Evolutionary conservation across 2,888 invertebrate genomes (phyloP).

Genomic region (Dryobotodes eremita): DNA sequence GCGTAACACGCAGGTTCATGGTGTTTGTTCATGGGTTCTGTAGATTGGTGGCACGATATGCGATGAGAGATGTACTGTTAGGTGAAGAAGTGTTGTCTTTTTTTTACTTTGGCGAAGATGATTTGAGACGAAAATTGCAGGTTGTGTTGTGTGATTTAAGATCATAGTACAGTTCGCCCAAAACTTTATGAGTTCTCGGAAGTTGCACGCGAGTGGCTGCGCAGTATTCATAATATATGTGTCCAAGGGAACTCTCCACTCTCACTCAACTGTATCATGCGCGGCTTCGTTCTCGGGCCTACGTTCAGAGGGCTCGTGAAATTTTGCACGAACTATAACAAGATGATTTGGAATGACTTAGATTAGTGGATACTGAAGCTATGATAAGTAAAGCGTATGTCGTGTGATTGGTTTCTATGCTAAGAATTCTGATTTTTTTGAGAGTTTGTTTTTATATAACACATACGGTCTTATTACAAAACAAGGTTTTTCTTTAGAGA

Average conservation of each 20-base stretch:
- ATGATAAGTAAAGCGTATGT: background rate
- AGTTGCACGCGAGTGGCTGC: too few relatives aligned
- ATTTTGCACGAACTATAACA: too few relatives aligned
- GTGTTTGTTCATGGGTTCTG: background rate
- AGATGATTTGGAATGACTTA: background rate
- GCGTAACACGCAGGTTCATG: slow-evolving; percentile 9
- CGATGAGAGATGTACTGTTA: slow-evolving; percentile 17
- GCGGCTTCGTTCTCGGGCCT: too few relatives aligned
- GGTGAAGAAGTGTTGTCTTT: background rate
- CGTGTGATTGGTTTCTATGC: background rate
- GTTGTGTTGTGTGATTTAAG: background rate
- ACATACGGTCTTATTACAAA: too few relatives aligned
- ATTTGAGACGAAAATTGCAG: background rate
- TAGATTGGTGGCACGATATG: background rate
- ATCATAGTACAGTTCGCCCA: background rate
- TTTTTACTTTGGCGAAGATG: background rate
- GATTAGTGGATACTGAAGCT: background rate
- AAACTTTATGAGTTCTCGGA: too few relatives aligned
- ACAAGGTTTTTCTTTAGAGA: too few relatives aligned
- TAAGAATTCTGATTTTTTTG: background rate
- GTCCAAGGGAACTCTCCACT: too few relatives aligned
- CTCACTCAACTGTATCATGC: too few relatives aligned
- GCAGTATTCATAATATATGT: too few relatives aligned
- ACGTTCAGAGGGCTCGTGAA: too few relatives aligned
- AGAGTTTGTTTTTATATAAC: background rate